phyloP scores from a whole-genome alignment of 2,113 vertebrate genomes.

The Asarcornis scutulata region DNA sequence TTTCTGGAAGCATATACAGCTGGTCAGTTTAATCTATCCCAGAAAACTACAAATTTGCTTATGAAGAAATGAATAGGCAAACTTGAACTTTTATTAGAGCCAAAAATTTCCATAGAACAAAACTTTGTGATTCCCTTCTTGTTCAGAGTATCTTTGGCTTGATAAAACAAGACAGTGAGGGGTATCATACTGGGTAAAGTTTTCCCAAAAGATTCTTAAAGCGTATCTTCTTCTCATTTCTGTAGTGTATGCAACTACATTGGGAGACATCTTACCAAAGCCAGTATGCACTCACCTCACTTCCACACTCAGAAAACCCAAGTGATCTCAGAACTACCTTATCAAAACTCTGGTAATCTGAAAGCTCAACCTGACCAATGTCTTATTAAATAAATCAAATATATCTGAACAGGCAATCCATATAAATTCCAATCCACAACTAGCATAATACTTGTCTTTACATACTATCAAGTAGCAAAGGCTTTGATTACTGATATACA shows the following conservation, averaged over 20 bases:
- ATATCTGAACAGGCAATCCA: not conserved
- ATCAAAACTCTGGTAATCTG: not conserved
- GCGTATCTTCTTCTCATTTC: not conserved
- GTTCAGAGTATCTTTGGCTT: not conserved
- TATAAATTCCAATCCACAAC: not conserved
- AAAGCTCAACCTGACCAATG: not conserved
- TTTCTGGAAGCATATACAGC: not conserved
- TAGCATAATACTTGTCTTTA: not conserved
- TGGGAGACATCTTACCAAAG: not conserved
- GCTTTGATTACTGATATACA: not conserved
- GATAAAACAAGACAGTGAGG: not conserved
- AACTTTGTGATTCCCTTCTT: not conserved
- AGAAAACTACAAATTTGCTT: not conserved
- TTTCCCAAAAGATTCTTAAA: not conserved
- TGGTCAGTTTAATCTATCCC: not conserved
- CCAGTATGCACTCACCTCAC: not conserved
- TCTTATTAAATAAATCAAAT: not conserved
- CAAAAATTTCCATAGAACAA: not conserved
- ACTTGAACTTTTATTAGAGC: not conserved
- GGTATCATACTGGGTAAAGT: not conserved
- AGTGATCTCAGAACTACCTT: not conserved
- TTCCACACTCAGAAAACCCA: not conserved
- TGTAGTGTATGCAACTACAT: not conserved
- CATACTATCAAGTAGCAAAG: not conserved
- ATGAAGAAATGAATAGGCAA: not conserved